phyloP scores from a whole-genome alignment of 2,888 invertebrate species.

The Quadroppia sp. region DNA sequence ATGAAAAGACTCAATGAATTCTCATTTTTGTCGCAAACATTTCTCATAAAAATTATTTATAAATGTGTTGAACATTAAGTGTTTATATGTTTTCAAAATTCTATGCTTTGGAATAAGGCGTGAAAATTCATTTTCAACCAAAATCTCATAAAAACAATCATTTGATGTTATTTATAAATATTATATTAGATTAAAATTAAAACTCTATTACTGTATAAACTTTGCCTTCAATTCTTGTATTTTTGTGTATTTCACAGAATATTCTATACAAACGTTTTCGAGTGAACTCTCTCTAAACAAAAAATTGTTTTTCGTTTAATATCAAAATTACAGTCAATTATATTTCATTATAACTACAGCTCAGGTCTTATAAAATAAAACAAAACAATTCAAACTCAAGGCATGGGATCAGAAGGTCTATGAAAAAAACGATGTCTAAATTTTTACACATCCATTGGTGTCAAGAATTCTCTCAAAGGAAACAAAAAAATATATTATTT shows the following conservation, averaged over 20 bases:
- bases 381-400: background rate
- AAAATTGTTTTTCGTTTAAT: background rate
- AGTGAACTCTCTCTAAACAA: background rate
- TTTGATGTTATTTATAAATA: background rate
- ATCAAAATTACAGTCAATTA: background rate
- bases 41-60: background rate
- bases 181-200: background rate
- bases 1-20: background rate
- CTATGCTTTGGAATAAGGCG: no score
- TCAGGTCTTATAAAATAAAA: background rate
- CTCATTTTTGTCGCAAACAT: slow-evolving; percentile 10
- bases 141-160: background rate
- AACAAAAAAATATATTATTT: no score
- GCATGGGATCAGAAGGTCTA: background rate
- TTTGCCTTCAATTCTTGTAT: slow-evolving; percentile 21
- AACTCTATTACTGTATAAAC: background rate
- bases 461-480: no score
- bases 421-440: background rate
- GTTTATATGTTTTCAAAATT: no score
- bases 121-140: no score
- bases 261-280: background rate
- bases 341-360: background rate
- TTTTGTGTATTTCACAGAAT: background rate
- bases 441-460: background rate
- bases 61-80: no score